phyloP scores from a whole-genome alignment of 2,888 invertebrate genomes.

The Diabrotica balteata region DNA sequence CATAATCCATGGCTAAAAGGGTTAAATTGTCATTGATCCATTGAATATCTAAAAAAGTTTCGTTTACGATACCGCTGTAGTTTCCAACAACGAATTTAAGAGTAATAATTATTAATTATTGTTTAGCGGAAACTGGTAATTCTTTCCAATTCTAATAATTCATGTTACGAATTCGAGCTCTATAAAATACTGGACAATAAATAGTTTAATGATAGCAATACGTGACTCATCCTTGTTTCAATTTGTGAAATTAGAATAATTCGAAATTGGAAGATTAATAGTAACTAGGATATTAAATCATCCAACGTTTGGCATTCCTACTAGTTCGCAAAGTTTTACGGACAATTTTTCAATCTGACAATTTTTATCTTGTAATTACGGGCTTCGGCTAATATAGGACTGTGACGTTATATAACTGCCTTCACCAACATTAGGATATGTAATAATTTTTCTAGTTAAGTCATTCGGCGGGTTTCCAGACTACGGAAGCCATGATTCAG shows the following conservation, averaged over 20 bases:
- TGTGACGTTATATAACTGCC: neutral
- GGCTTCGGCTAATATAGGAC: neutral
- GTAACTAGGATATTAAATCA: conserved; percentile 27
- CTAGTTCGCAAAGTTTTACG: too few relatives aligned
- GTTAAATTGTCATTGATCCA: too few relatives aligned
- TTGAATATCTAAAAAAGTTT: too few relatives aligned
- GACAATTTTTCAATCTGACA: neutral
- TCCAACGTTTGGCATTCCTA: conserved; percentile 2
- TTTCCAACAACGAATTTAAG: neutral
- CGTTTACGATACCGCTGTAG: too few relatives aligned
- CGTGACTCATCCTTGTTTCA: conserved; percentile 43
- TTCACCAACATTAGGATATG: neutral
- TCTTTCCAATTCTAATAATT: conserved; percentile 42
- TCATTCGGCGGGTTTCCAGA: conserved; percentile 12
- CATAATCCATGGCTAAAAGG: too few relatives aligned
- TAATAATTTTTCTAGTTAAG: neutral
- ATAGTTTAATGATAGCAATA: conserved; percentile 45
- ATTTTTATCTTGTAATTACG: neutral
- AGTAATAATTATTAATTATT: conserved; percentile 25
- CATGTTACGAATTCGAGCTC: conserved; percentile 36
- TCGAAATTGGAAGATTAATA: conserved; percentile 42
- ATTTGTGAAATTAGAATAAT: conserved; percentile 48
- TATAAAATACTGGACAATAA: conserved; percentile 40
- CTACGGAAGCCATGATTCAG: conserved; percentile 24
- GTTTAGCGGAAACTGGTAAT: conserved; percentile 43